Evolutionary conservation across 2,797 vertebrate species (phyloP).

Genomic region (Pygocentrus nattereri): DNA sequence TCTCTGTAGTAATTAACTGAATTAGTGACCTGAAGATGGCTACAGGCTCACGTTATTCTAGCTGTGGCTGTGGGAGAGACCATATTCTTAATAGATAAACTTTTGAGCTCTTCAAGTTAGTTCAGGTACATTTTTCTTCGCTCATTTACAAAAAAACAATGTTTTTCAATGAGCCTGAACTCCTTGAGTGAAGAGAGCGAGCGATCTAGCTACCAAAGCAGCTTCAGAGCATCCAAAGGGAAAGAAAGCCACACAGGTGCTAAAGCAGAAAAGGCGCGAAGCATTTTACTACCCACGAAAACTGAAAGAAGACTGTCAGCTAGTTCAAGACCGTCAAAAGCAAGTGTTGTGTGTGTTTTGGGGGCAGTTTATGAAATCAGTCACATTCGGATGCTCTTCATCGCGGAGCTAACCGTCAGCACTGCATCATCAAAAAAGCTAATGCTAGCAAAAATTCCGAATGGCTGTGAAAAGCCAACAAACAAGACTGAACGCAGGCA

Average conservation of each 20-base stretch:
- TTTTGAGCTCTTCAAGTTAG: too few species aligned
- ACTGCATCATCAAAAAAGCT: background rate
- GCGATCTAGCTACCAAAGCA: background rate
- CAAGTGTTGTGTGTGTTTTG: background rate
- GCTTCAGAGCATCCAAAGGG: background rate
- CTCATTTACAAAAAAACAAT: too few species aligned
- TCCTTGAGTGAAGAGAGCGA: too few species aligned
- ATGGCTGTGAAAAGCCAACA: background rate
- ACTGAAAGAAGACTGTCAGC: background rate
- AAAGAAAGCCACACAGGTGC: slow-evolving; percentile 6
- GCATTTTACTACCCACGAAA: background rate
- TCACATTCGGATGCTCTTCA: too few species aligned
- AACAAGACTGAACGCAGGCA: background rate
- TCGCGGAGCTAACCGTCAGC: too few species aligned
- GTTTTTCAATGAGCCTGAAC: too few species aligned
- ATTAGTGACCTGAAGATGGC: too few species aligned
- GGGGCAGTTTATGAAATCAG: background rate
- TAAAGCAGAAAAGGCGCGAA: background rate
- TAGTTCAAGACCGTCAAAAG: background rate
- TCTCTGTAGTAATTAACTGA: too few species aligned
- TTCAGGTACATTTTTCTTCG: too few species aligned
- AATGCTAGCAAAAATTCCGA: background rate
- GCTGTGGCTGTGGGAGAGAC: too few species aligned
- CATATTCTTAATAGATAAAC: too few species aligned
- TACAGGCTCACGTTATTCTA: too few species aligned